phyloP scores from a whole-genome alignment of 2,888 invertebrate genomes.

The Onchidella celtica region DNA sequence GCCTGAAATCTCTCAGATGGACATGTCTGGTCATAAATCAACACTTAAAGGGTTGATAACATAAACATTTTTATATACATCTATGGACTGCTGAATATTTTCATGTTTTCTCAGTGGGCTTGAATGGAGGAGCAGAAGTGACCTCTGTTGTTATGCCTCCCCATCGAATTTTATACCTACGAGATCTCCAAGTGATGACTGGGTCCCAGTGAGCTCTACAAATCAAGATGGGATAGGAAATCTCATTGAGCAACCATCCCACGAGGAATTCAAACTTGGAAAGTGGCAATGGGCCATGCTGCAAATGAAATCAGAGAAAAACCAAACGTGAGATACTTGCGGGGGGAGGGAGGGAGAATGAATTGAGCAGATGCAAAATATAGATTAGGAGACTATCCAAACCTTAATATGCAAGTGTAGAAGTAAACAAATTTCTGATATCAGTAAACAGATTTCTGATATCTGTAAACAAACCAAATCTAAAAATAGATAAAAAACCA shows the following conservation, averaged over 20 bases:
- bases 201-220: constrained; percentile 93
- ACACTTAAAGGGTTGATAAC: background rate
- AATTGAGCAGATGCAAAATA: background rate
- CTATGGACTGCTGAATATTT: background rate
- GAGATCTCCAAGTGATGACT: constrained; percentile 94
- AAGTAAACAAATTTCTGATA: no score
- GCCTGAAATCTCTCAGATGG: background rate
- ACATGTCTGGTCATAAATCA: background rate
- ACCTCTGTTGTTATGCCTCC: constrained; percentile 84
- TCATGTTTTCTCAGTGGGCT: constrained; percentile 37
- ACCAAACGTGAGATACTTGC: no score
- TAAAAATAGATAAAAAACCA: no score
- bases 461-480: no score
- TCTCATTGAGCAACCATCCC: constrained; percentile 96
- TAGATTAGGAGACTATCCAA: background rate
- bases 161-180: constrained; percentile 93
- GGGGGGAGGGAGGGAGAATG: background rate
- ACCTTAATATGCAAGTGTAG: no score
- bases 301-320: constrained; percentile 75
- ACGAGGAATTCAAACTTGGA: constrained; percentile 96
- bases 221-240: constrained; percentile 93
- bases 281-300: constrained; percentile 95
- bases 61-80: background rate
- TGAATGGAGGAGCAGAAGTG: constrained; percentile 33
- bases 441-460: no score